Conservation (phyloP, 2,113 vertebrate genomes). For the Mus musculus region DNA sequence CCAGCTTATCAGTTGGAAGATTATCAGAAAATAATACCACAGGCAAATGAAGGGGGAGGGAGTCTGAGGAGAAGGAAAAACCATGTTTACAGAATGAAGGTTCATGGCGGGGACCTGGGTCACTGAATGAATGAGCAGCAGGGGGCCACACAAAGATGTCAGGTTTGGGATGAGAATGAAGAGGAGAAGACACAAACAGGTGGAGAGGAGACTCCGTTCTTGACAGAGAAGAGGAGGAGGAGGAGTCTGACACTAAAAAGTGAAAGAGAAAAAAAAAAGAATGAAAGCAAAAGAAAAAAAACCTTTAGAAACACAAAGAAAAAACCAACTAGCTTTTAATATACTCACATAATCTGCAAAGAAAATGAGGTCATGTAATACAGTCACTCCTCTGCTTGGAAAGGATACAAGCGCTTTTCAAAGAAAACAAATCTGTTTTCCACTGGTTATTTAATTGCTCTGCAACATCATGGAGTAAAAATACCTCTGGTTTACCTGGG, state of each 20-base stretch:
- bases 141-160: conserved; percentile 90
- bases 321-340: conserved; percentile 79
- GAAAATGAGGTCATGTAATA: conserved; percentile 77
- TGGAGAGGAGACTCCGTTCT: conserved; percentile 93
- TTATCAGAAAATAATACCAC: conserved; percentile 85
- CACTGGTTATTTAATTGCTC: conserved; percentile 52
- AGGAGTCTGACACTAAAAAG: conserved; percentile 92
- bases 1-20: conserved; percentile 86
- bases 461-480: background rate
- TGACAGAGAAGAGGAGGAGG: conserved; percentile 92
- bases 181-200: conserved; percentile 90
- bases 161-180: conserved; percentile 89
- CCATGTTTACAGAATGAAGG: conserved; percentile 91
- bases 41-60: conserved; percentile 79
- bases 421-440: conserved; percentile 73
- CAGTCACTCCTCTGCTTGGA: conserved; percentile 68
- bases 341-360: conserved; percentile 81
- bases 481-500: conserved; percentile 57
- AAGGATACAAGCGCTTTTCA: conserved; percentile 61
- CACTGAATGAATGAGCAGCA: conserved; percentile 89
- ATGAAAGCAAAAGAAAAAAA: conserved; percentile 67
- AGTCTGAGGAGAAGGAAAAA: conserved; percentile 86
- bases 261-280: conserved; percentile 87
- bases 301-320: conserved; percentile 69
- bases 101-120: conserved; percentile 88